Conservation (phyloP, 2,797 vertebrate species). For the Acanthopagrus latus region DNA sequence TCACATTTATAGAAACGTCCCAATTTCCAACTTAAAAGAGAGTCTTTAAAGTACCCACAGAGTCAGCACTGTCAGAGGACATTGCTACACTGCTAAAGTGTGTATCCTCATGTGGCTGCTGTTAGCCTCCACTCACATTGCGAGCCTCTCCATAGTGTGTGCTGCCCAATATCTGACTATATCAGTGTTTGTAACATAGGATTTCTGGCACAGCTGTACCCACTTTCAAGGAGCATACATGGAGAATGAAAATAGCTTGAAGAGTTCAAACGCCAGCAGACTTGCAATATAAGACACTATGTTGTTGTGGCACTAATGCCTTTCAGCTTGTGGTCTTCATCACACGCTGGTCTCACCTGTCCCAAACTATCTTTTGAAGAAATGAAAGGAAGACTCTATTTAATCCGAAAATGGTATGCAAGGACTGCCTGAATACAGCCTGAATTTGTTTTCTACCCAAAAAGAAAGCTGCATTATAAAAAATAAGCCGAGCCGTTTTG, state of each 20-base stretch:
- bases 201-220: no score
- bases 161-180: no score
- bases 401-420: background rate
- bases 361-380: background rate
- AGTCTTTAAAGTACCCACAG: background rate
- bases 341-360: no score
- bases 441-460: background rate
- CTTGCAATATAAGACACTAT: no score
- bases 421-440: background rate
- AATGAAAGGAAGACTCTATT: background rate
- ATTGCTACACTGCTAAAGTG: background rate
- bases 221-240: no score
- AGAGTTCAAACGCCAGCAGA: no score
- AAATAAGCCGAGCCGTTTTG: background rate
- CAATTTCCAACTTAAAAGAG: background rate
- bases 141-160: background rate
- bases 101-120: background rate
- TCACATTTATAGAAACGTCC: background rate
- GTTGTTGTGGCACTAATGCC: background rate
- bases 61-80: background rate
- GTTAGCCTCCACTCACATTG: background rate
- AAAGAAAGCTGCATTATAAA: background rate
- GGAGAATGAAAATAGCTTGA: no score
- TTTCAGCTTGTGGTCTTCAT: background rate
- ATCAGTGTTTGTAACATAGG: no score